Base-by-base conservation (phyloP, 30 jellyfish, hydroid and myxozoan genomes). In the Hydractinia echinata region DNA sequence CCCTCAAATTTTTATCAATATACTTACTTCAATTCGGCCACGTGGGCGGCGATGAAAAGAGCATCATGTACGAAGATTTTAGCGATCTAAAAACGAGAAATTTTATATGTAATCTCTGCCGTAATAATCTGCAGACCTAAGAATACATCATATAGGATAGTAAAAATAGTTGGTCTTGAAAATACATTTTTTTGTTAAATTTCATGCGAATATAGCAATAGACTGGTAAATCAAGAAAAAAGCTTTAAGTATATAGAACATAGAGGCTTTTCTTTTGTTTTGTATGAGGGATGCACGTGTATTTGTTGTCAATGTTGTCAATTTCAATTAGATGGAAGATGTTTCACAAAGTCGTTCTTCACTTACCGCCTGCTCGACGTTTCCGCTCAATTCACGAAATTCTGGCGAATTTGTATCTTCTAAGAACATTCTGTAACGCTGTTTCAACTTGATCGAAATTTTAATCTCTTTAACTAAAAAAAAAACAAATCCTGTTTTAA, bases 331-430 rank as follows among this genome's bases (percentile, higher is more conserved):
- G 44, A 30, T 30, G 44, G 44, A 30, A 30, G 44, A 30, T 30
- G 44, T 30, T 30, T 30, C 44, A 30, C 44, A 68, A n/a, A 16
- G 51, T 68, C 11, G 2, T 30, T 30, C 44, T 30, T 30, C 14
- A 52, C 85, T 67, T 79, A 89, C 97, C 79, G 97, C 90, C 60
- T 90, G 80, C 48, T 90, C 97, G 53, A 90, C 67, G 67, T 90
- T 90, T 83, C 97, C 97, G 68, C 95, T 90, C 66, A 90, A 81
- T 61, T 84, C 83, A n/a, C 84, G 84, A 77, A 67, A 85, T n/a
- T 92, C 89, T 56, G 97, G 73, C 3, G 97, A 85, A 49, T 80
- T 71, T 21, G 67, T 71, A 16, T 87, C 95, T 61, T 72, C 82
- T 76, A 90, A 82, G 67, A 85, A 81, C 61, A 83, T 79, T 30